Base-by-base conservation (phyloP, 2,888 invertebrate genomes). In the Callyntrura sp. region DNA sequence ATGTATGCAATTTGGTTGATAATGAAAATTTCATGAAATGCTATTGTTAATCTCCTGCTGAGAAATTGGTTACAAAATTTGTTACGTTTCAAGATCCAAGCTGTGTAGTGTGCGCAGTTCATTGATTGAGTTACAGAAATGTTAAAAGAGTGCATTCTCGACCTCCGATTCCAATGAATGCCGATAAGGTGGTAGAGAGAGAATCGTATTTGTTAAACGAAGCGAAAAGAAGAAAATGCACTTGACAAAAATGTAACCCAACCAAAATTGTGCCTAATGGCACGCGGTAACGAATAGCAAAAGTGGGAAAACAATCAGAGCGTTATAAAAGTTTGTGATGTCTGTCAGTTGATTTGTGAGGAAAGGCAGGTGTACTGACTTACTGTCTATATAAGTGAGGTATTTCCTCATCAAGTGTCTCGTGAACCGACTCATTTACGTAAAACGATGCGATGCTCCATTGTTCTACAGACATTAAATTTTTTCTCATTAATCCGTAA, bases 21-120 rank as follows among this genome's bases (percentile, higher is more conserved):
- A 84, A 84, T 84, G 70, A 84, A 83, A 28, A n/a, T 11, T 68
- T 68, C 48, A 73, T 73, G 73, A 73, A 73, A 84, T 84, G 70
- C 70, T 51, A 83, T 83, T 48, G 35, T 70, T n/a, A 83, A 23
- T 51, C 83, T 9, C 83, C 68, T 51, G 83, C 70, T 83, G 83
- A 25, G 83, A 68, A 55, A 78, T 28, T n/a, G 9, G 57, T 28
- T 79, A 48, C 79, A 79, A 79, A 45, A 11, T 8, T 28, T 28
- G 12, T 1, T 28, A 65, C 17, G 57, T 57, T 57, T 57, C n/a
- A 57, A 57, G n/a, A n/a, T n/a, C n/a, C n/a, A n/a, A n/a, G n/a
- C n/a, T n/a, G n/a, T n/a, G n/a, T n/a, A n/a, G n/a, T n/a, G n/a
- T n/a, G n/a, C n/a, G n/a, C 11, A 14, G 55, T 55, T 3, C 14